Evolutionary conservation across 2,888 invertebrate species (phyloP).

Genomic region (Chironomus tentans): DNA sequence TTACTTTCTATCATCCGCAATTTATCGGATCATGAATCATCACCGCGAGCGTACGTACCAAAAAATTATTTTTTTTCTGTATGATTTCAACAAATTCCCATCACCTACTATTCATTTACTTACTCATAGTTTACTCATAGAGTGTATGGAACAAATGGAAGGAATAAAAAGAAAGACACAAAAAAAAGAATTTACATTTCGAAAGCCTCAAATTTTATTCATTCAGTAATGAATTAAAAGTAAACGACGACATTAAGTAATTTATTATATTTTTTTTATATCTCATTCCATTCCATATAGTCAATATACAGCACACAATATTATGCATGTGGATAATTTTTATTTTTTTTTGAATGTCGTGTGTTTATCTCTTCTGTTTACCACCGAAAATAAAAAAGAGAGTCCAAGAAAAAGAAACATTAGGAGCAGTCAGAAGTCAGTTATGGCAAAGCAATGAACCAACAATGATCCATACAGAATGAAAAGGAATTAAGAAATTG

Average conservation of each 20-base stretch:
- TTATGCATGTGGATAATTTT: neutral
- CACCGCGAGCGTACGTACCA: too few species aligned
- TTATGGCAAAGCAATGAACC: neutral
- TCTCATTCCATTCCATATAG: neutral
- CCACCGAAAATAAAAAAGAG: neutral
- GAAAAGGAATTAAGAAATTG: slow-evolving; percentile 3
- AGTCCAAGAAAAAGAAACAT: neutral
- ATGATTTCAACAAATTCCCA: too few species aligned
- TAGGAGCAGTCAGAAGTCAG: neutral
- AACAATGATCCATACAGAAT: neutral
- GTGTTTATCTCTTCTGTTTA: neutral
- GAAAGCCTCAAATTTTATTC: neutral
- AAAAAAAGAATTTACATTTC: neutral
- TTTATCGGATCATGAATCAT: too few species aligned
- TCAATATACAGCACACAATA: neutral
- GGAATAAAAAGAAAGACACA: too few species aligned
- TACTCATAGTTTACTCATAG: too few species aligned
- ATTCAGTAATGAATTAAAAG: neutral
- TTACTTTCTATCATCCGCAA: too few species aligned
- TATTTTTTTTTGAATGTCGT: neutral
- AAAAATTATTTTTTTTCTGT: too few species aligned
- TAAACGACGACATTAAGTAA: neutral
- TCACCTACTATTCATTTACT: too few species aligned
- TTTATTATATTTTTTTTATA: neutral
- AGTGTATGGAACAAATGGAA: too few species aligned